Evolutionary conservation across 2,113 vertebrate species (phyloP), one percentile per base, ranked within the genome.

Genomic region (Sitta europaea): DNA sequence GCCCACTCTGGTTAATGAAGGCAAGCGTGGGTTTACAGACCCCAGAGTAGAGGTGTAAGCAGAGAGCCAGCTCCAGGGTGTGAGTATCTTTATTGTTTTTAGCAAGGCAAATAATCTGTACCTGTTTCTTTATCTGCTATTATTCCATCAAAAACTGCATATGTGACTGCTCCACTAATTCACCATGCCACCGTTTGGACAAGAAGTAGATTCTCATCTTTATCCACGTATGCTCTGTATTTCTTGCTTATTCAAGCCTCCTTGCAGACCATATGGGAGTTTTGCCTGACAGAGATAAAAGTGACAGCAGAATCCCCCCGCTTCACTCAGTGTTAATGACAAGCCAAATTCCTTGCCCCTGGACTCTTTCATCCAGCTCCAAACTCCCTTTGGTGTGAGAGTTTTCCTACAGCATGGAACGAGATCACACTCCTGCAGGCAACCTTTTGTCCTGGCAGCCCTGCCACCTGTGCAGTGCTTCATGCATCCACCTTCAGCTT

Each of bases 1-100:
- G 80, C 99, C 99, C 55, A 97, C 98, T 55, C 97, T 99, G 51
- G 98, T 98, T 91, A 99, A 99, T 18, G 99, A 99, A 98, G 98
- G 98, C 91, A 99, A 98, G 96, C 98, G 98, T 93, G 99, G 99
- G 97, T 99, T 99, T 96, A 99, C 98, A 58, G 98, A 99, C 93
- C 95, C 97, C 66, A 98, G 98, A 38, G 96, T 98, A 92, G 99
- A 99, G 94, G 98, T 99, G 92, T 99, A 97, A 98, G 95, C 92
- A 93, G 96, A 97, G 83, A 79, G 78, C 79, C 66, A 74, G 76
- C 92, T 94, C 91, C 96, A 94, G 90, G 27, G 7, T 92, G 97
- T 98, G 68, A 97, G 97, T 97, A 95, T 73, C 20, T 38, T 48
- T 68, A 63, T n/a, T 71, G 35, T 1, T 86, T 86, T 47, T 31